phyloP scores from a whole-genome alignment of 2,888 invertebrate species.

The Archips crataeganus region DNA sequence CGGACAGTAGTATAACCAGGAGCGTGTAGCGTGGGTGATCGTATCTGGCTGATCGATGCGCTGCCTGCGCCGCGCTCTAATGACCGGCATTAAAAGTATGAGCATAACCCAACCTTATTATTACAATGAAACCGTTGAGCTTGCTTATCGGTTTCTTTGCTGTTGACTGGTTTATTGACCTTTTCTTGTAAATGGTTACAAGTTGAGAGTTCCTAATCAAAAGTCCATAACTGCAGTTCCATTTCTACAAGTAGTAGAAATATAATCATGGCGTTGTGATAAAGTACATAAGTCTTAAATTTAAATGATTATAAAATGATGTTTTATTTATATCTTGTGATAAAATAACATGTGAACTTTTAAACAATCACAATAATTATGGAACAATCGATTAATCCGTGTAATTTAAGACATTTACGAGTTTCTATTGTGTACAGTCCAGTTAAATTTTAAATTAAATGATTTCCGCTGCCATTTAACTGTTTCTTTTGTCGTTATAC shows the following conservation, averaged over 20 bases:
- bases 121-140: conserved; percentile 49
- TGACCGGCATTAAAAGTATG: conserved; percentile 46
- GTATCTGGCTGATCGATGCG: conserved; percentile 62
- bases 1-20: not conserved
- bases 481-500: conserved; percentile 26
- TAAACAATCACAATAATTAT: not conserved
- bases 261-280: no score
- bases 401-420: conserved; percentile 4
- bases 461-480: not conserved
- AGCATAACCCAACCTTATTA: conserved; percentile 58
- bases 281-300: no score
- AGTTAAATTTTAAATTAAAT: conserved; percentile 8
- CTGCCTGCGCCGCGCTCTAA: conserved; percentile 45
- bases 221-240: no score
- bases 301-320: no score
- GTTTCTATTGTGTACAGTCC: not conserved
- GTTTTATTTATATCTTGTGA: not conserved
- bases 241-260: no score
- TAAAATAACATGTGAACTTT: not conserved
- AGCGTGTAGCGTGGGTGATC: conserved; percentile 49
- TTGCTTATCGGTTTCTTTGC: conserved; percentile 38
- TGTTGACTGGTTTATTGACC: no score
- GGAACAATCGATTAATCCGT: not conserved
- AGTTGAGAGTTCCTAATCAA: no score
- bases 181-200: no score